Evolutionary conservation across 2,797 vertebrate genomes (phyloP), one percentile per base, ranked within the genome.

Genomic region (Trachurus trachurus): DNA sequence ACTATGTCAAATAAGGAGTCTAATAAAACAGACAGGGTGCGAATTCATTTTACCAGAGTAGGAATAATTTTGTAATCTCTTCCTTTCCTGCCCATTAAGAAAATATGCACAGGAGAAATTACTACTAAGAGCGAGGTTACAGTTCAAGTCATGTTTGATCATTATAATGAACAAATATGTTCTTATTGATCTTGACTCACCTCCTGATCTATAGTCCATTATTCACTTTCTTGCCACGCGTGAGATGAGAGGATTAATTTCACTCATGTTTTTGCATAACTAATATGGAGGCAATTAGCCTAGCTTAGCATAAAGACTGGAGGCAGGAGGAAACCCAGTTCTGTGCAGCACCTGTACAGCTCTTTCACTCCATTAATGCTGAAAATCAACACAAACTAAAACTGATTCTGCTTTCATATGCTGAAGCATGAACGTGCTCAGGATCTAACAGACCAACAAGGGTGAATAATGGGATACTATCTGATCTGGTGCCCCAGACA

Each of bases 371-470:
- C 49, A 52, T 21, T 52, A 10, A 10, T 42, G 37, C 13, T 34
- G 53, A 54, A n/a, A 69, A 62, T 52, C 56, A 29, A 61, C 70
- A 56, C 53, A 44, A 44, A 44, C 13, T 13, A 58, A 70, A 47
- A 10, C 52, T 60, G 37, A 49, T 29, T 39, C 12, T 70, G 66
- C 29, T 49, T 52, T n/a, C 53, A 10, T 16, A 26, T 26, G 42
- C 44, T 56, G n/a, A 74, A 22, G 31, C 21, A 21, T 63, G 15
- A 40, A 53, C 53, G 39, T 37, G 15, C 19, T 31, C 31, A 40
- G 58, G 62, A 19, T 22, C 40, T 56, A 54, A 26, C 6, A 26
- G 22, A 56, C 53, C n/a, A 66, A 45, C 63, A 61, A 80, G 45
- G 22, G 42, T 61, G 39, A 60, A 66, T 71, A 62, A 73, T 15